phyloP scores from a whole-genome alignment of 2,888 invertebrate genomes.

The Trisateles emortualis region DNA sequence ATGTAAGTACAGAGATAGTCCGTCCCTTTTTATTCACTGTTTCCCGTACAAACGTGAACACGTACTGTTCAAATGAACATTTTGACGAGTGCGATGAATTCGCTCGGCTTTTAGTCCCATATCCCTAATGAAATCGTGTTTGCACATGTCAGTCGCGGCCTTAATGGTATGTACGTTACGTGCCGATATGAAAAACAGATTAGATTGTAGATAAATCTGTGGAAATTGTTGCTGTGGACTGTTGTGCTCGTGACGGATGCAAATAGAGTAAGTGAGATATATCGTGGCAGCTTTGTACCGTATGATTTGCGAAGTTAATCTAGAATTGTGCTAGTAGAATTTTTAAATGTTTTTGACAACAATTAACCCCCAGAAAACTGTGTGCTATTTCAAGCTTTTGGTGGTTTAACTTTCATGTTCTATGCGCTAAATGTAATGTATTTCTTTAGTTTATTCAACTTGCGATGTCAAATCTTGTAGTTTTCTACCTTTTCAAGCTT shows the following conservation, averaged over 20 bases:
- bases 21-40: constrained; percentile 40
- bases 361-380: too few relatives aligned
- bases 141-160: constrained; percentile 28
- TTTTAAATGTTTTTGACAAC: too few relatives aligned
- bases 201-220: constrained; percentile 11
- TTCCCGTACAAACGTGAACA: constrained; percentile 36
- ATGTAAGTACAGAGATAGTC: constrained; percentile 39
- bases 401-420: too few relatives aligned
- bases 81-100: constrained; percentile 43
- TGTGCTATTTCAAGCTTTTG: too few relatives aligned
- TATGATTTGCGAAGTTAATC: too few relatives aligned
- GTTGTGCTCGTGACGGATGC: neutral
- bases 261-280: constrained; percentile 2
- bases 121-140: constrained; percentile 47
- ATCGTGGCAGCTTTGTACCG: neutral
- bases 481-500: too few relatives aligned
- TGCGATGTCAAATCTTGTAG: too few relatives aligned
- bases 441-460: too few relatives aligned
- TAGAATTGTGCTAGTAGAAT: too few relatives aligned
- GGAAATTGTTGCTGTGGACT: constrained; percentile 6
- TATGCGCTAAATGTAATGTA: too few relatives aligned
- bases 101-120: constrained; percentile 38
- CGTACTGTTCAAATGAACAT: constrained; percentile 36
- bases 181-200: constrained; percentile 28
- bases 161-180: constrained; percentile 25